Percentiles rank a stretch among this genome's conserved stretches.
phyloP scores from a whole-genome alignment of 2,113 vertebrate genomes.

The Fukomys damarensis region DNA sequence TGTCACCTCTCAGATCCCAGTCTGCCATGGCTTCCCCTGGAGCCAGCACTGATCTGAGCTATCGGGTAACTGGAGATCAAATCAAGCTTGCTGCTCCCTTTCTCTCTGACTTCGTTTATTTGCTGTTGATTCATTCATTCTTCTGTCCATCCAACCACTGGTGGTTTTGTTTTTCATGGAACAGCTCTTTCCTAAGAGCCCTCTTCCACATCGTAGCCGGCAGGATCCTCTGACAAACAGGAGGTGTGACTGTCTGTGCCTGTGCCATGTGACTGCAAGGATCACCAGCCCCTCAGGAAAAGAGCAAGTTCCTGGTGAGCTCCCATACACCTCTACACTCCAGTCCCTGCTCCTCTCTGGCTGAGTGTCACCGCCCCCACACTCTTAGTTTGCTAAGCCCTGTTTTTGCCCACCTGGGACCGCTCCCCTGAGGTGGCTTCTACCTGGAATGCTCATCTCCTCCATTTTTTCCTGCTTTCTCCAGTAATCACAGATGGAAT shows the following conservation, averaged over 20 bases:
- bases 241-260: not conserved
- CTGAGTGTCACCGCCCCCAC: too few relatives aligned
- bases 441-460: not conserved
- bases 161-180: not conserved
- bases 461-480: not conserved
- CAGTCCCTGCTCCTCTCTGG: too few relatives aligned
- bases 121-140: not conserved
- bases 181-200: not conserved
- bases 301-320: accelerated
- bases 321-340: not conserved
- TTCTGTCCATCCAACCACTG: not conserved
- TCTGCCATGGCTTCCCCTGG: not conserved
- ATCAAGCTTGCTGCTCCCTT: too few relatives aligned
- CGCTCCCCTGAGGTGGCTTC: not conserved
- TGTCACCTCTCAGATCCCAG: accelerated
- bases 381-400: not conserved
- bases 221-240: not conserved
- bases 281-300: too few relatives aligned
- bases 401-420: not conserved
- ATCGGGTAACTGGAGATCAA: not conserved
- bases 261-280: not conserved
- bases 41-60: not conserved
- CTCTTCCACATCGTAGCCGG: not conserved
- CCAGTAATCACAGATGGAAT: not conserved
- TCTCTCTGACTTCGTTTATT: not conserved